These are phyloP conservation scores for Rhipidura dahli DNA, from an alignment of 2,113 vertebrate species.

Conservation along the genomic window DNA sequence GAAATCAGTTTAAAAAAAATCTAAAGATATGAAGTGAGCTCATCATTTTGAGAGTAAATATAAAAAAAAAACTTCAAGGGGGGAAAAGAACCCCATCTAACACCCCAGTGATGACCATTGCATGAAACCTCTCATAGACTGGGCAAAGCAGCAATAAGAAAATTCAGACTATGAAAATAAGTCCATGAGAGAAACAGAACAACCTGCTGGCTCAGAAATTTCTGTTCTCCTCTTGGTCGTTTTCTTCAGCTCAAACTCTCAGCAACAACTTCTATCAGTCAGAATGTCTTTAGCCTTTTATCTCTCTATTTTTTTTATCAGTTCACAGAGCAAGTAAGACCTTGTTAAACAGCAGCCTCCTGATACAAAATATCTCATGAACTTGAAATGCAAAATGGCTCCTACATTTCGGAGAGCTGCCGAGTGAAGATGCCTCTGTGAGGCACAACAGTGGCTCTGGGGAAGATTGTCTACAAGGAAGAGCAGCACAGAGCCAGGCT, in stretches of 20 bases:
- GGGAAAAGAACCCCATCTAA: background rate
- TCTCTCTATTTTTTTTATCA: background rate
- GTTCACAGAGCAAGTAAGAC: background rate
- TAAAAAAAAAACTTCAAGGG: background rate
- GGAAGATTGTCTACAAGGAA: background rate
- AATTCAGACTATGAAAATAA: background rate
- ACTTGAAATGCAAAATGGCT: conserved; percentile 15
- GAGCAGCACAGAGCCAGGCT: background rate
- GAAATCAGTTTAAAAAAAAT: background rate
- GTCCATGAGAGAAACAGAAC: background rate
- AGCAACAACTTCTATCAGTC: background rate
- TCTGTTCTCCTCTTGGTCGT: background rate
- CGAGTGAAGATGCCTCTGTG: background rate
- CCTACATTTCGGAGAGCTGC: background rate
- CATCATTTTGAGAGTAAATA: background rate
- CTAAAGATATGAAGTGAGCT: background rate
- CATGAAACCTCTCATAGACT: background rate
- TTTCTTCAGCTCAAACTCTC: background rate
- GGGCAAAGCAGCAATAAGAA: background rate
- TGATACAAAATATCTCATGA: background rate
- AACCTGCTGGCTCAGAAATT: background rate
- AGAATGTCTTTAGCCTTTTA: background rate
- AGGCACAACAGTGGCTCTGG: background rate
- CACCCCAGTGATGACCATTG: background rate
- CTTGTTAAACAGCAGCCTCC: background rate